Evolutionary conservation across 1,140 invertebrate genomes (phyloP).

Genomic region (Pogonomyrmex barbatus): DNA sequence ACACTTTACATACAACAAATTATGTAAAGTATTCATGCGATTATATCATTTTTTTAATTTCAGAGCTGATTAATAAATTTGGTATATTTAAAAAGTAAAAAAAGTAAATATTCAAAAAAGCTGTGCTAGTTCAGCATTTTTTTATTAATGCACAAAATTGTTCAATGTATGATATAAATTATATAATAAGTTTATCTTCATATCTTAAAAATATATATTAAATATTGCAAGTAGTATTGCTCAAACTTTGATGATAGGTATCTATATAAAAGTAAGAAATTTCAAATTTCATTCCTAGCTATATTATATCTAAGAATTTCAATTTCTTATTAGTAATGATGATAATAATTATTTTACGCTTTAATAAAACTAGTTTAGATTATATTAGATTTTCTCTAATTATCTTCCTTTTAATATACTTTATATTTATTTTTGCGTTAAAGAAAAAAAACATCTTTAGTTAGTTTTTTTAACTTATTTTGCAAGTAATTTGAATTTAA

Average conservation of each 20-base stretch:
- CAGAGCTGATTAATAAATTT: neutral
- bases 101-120: neutral
- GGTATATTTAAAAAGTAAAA: neutral
- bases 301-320: neutral
- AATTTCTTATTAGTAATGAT: neutral
- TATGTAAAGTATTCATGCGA: neutral
- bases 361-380: neutral
- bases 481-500: neutral
- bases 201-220: neutral
- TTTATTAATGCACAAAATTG: neutral
- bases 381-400: neutral
- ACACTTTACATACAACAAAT: neutral
- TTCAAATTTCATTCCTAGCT: neutral
- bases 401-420: conserved; percentile 1
- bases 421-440: neutral
- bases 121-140: neutral
- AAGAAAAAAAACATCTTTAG: neutral
- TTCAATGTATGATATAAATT: neutral
- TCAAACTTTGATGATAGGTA: neutral
- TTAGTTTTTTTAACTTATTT: neutral
- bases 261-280: neutral
- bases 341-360: neutral
- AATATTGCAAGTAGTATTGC: neutral
- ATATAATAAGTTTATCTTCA: neutral
- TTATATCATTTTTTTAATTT: neutral